Evolutionary conservation across 2,888 invertebrate genomes (phyloP).

Genomic region (Orthosia gracilis): DNA sequence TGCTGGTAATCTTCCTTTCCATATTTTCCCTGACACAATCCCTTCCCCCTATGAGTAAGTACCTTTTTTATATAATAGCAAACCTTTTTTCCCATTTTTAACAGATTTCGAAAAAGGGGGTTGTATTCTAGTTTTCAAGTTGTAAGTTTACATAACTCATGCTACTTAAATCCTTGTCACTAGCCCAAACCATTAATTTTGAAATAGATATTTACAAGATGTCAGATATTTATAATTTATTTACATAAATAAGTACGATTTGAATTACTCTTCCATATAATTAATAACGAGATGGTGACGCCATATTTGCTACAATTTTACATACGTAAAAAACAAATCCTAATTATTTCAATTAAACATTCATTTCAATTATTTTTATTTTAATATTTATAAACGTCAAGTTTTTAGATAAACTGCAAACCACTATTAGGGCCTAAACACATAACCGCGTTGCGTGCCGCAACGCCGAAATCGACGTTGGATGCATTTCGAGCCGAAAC

Average conservation of each 20-base stretch:
- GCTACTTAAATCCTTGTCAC: slow-evolving; percentile 18
- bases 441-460: no score
- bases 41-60: no score
- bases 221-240: slow-evolving; percentile 48
- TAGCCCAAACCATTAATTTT: slow-evolving; percentile 30
- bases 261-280: slow-evolving; percentile 31
- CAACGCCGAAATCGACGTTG: no score
- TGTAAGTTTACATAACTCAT: no score
- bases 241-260: slow-evolving; percentile 51
- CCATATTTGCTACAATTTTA: slow-evolving; percentile 31
- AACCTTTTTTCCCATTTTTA: background rate
- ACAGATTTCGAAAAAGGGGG: background rate
- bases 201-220: slow-evolving; percentile 58
- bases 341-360: no score
- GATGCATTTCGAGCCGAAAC: no score
- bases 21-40: no score
- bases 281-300: slow-evolving; percentile 20
- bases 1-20: no score
- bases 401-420: no score
- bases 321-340: background rate
- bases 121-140: background rate
- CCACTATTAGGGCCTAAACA: no score
- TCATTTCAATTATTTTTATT: no score
- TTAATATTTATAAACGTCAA: no score
- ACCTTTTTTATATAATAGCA: background rate